phyloP scores from a whole-genome alignment of 2,888 invertebrate species.

The Dromius quadrimaculatus region DNA sequence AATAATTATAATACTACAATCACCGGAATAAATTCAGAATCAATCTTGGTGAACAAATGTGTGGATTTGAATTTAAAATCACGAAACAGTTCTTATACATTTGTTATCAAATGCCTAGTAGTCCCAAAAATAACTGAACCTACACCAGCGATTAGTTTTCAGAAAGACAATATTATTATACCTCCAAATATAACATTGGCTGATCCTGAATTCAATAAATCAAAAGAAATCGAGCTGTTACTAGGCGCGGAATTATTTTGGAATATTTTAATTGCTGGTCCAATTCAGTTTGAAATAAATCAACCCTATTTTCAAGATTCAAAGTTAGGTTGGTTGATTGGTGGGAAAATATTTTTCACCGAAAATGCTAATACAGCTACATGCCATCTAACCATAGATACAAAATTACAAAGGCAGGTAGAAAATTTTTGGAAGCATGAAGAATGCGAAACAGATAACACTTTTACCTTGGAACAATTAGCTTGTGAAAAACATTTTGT shows the following conservation, averaged over 20 bases:
- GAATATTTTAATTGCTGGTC: not conserved
- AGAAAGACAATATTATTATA: not conserved
- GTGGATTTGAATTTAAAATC: too few relatives aligned
- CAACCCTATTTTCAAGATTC: not conserved
- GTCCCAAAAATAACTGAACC: constrained; percentile 3
- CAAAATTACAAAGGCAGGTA: not conserved
- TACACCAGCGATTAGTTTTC: not conserved
- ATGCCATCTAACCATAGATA: not conserved
- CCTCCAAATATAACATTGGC: not conserved
- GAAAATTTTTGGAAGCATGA: not conserved
- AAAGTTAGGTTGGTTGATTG: constrained; percentile 1
- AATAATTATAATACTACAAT: too few relatives aligned
- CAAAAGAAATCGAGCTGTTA: not conserved
- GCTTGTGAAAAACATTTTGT: constrained; percentile 1
- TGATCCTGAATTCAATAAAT: not conserved
- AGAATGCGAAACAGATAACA: not conserved
- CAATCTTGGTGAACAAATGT: too few relatives aligned
- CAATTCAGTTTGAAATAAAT: not conserved
- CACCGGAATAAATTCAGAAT: too few relatives aligned
- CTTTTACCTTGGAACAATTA: not conserved
- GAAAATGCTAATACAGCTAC: not conserved
- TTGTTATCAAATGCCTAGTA: too few relatives aligned
- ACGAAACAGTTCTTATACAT: too few relatives aligned
- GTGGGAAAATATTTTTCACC: not conserved
- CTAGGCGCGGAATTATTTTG: not conserved